These are phyloP conservation scores for Tragelaphus imberbis DNA, from an alignment of 2,113 vertebrate species.

Conservation along the genomic window DNA sequence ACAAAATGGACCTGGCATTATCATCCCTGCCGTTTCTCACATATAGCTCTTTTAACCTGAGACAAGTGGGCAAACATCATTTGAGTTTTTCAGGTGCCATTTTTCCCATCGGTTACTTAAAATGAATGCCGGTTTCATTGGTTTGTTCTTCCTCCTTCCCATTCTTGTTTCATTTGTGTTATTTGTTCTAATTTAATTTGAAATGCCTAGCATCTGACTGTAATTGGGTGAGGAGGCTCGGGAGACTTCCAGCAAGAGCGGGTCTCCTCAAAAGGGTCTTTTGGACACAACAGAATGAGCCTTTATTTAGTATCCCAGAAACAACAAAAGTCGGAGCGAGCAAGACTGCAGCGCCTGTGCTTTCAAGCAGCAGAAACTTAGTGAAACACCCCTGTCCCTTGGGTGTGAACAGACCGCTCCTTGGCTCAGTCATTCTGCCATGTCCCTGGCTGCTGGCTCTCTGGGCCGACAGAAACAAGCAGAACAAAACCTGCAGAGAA, in stretches of 20 bases:
- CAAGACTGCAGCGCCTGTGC: background rate
- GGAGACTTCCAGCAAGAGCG: slow-evolving; percentile 48
- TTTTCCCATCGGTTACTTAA: slow-evolving; percentile 21
- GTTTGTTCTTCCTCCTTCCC: background rate
- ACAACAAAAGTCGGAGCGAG: slow-evolving; percentile 20
- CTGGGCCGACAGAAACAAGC: slow-evolving; percentile 51
- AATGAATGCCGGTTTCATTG: background rate
- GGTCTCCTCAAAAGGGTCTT: slow-evolving; percentile 57
- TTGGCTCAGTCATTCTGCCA: slow-evolving; percentile 47
- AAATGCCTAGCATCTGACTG: slow-evolving; percentile 53
- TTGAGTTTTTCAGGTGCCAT: background rate
- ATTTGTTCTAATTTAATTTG: slow-evolving; percentile 64
- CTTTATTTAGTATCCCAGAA: slow-evolving; percentile 59
- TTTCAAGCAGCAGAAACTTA: slow-evolving; percentile 60
- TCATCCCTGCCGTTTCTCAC: background rate
- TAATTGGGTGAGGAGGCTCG: slow-evolving; percentile 28
- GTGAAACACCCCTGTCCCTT: slow-evolving; percentile 26
- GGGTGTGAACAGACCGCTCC: slow-evolving; percentile 42
- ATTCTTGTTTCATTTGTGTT: slow-evolving; percentile 14
- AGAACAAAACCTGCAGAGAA: slow-evolving; percentile 38
- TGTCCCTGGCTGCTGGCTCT: slow-evolving; percentile 44
- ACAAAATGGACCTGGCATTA: background rate
- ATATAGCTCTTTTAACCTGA: background rate
- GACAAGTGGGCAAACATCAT: background rate
- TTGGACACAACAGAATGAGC: slow-evolving; percentile 51